Base-by-base conservation (phyloP, 2,113 vertebrate genomes). In the Toxotes jaculatrix region DNA sequence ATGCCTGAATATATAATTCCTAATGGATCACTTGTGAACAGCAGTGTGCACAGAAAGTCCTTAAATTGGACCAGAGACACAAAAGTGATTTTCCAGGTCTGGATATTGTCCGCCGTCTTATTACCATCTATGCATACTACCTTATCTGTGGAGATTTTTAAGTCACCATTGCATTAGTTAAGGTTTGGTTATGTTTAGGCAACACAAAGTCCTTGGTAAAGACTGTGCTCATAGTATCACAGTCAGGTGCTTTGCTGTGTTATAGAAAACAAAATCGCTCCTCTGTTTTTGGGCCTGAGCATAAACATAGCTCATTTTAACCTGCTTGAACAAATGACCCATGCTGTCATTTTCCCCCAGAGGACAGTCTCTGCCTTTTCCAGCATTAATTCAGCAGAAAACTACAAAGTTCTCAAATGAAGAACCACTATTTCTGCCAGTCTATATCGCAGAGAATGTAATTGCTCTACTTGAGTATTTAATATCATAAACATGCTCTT, bases 51-150 rank as follows among this genome's bases (percentile, higher is more conserved):
- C 34, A 42, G n/a, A 60, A 42, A 19, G 36, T 42, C 36, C 32
- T 80, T 19, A 61, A 62, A 82, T 80, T 78, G 36, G 21, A 75
- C 38, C 36, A 11, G 9, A 55, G 55, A 74, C 16, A 57, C 45
- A 87, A 66, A 90, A 79, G 47, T 59, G 43, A 74, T 78, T 78
- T 80, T 69, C 66, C 4, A 72, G 40, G 19, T 61, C 62, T 23
- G 49, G 45, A 61, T 72, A 68, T 60, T 67, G 61, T 47, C 31
- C n/a, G n/a, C n/a, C n/a, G n/a, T n/a, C n/a, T n/a, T 51, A 7
- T 38, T 67, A n/a, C 43, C n/a, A 65, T 32, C 42, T 32, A 64
- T 47, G 14, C 53, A n/a, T 13, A 23, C 14, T 7, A 23, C 45
- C 17, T 21, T 13, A 55, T 49, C 55, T 57, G 45, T 31, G 16